Conservation (phyloP, 2,888 invertebrate species). For the Lydus trimaculatus region DNA sequence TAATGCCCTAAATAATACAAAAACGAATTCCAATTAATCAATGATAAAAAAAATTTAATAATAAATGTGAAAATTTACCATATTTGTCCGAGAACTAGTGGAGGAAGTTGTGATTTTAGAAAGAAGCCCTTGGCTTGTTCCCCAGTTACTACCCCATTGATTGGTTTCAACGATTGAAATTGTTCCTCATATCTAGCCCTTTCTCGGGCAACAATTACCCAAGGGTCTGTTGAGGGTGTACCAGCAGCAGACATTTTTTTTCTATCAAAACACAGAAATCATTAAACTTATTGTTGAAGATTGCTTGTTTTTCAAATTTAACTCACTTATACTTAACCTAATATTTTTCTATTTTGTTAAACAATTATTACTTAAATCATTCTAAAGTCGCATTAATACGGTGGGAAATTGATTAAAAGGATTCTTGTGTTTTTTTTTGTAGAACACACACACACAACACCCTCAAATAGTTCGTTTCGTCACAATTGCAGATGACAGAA, state of each 20-base stretch:
- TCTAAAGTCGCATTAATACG: neutral
- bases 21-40: neutral
- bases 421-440: neutral
- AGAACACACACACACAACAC: slow-evolving; percentile 15
- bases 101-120: slow-evolving; percentile 88
- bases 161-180: slow-evolving; percentile 86
- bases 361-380: neutral
- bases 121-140: slow-evolving; percentile 94
- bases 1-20: slow-evolving; percentile 70
- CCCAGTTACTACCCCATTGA: slow-evolving; percentile 88
- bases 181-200: slow-evolving; percentile 89
- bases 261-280: neutral
- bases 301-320: neutral
- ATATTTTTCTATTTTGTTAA: neutral
- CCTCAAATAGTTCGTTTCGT: slow-evolving; percentile 23
- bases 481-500: slow-evolving; percentile 28
- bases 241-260: slow-evolving; percentile 57
- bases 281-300: too few relatives aligned
- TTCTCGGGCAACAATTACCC: slow-evolving; percentile 88
- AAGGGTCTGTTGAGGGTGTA: slow-evolving; percentile 72
- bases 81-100: slow-evolving; percentile 89
- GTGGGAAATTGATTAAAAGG: neutral
- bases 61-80: slow-evolving; percentile 72
- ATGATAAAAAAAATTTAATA: neutral
- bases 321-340: slow-evolving; percentile 5